phyloP scores from a whole-genome alignment of 2,113 vertebrate genomes.

The Ctenodactylus gundi region DNA sequence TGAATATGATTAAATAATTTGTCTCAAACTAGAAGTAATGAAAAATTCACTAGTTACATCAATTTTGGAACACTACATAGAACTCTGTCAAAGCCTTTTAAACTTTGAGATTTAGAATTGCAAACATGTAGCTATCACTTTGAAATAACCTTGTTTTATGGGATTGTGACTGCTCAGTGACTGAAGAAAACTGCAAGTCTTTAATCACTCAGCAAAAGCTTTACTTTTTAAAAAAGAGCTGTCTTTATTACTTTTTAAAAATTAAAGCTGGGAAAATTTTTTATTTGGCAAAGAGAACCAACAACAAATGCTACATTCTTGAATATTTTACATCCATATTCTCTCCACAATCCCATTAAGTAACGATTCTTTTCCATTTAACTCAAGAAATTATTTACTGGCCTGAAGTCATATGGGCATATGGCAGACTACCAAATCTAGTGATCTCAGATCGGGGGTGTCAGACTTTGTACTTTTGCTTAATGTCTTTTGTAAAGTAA shows the following conservation, averaged over 20 bases:
- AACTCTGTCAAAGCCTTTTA: background rate
- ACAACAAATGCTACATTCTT: background rate
- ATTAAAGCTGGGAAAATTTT: background rate
- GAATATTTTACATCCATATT: background rate
- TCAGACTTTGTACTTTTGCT: background rate
- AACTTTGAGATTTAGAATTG: background rate
- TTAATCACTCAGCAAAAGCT: no score
- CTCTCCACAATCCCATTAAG: background rate
- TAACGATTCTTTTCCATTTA: background rate
- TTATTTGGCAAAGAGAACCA: background rate
- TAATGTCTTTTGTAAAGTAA: background rate
- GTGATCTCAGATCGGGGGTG: background rate
- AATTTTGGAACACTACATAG: constrained; percentile 22
- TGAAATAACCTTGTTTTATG: background rate
- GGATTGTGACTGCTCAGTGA: background rate
- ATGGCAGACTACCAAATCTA: background rate
- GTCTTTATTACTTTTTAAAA: background rate
- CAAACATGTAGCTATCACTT: background rate
- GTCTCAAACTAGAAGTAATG: background rate
- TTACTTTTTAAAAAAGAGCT: background rate
- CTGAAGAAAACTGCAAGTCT: no score
- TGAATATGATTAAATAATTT: background rate
- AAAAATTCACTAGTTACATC: background rate
- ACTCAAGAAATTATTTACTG: background rate
- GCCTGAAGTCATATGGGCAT: background rate